Base-by-base conservation (phyloP, 2,113 vertebrate species). In the Elephantulus edwardii region DNA sequence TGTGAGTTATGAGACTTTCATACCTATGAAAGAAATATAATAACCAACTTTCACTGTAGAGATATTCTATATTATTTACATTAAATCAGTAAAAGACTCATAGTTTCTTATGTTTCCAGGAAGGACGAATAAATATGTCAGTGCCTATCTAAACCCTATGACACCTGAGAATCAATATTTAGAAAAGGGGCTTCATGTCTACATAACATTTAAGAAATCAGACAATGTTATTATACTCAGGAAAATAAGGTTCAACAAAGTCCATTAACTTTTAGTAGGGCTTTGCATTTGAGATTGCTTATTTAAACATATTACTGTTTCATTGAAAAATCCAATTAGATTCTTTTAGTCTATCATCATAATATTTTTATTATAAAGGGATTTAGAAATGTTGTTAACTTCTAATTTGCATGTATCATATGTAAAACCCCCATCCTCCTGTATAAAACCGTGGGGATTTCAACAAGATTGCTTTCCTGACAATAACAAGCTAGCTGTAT, bases 1-100 rank as follows among this genome's bases (percentile, higher is more conserved):
- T 94, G 7, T 92, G 91, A 97, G 74, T 89, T 94, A 90, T 91
- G 91, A 95, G 93, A 93, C 48, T 91, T 96, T 91, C 35, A 81
- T 91, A 70, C 24, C 72, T n/a, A 50, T 72, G 81, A 93, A 95
- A 92, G 80, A 92, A 96, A 94, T 87, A 74, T 52, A 94, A 71
- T 87, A 95, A 94, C 95, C 71, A 84, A 13, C 42, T n/a, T 92
- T 95, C 81, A 85, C 42, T 91, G 44, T 5, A 92, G 72, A 91
- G 89, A 56, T 83, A 70, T 72, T 90, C 86, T 88, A 54, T 7
- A 89, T 28, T 11, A 50, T 64, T 94, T 0, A 3, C 76, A 76
- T 89, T 89, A 86, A 95, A 89, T 90, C 72, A 84, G 64, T 56
- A 75, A 96, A 85, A 94, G 33, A 7, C 54, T 66, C 13, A 17